These are phyloP conservation scores for Trisateles emortualis DNA, from an alignment of 2,888 invertebrate genomes.

Conservation along the genomic window DNA sequence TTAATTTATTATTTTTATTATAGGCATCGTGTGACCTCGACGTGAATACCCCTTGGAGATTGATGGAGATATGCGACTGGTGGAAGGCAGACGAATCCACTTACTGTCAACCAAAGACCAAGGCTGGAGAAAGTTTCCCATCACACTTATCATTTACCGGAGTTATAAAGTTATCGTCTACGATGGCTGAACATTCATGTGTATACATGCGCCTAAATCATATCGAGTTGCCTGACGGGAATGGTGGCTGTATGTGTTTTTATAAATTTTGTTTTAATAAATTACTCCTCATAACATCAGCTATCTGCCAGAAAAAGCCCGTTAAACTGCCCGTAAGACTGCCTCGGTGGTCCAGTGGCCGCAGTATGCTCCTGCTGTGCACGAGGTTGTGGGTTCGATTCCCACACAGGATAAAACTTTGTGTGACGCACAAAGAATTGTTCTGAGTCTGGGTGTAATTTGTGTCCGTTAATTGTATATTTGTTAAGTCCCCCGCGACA, in stretches of 20 bases:
- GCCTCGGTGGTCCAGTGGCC: too few species aligned
- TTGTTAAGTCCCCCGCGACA: too few species aligned
- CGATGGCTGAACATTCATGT: constrained; percentile 63
- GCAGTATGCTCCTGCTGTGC: too few species aligned
- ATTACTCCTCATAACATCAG: too few species aligned
- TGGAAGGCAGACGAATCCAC: constrained; percentile 72
- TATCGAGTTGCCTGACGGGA: constrained; percentile 73
- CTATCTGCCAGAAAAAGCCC: not conserved
- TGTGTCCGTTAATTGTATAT: too few species aligned
- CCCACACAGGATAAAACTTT: too few species aligned
- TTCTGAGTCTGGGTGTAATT: too few species aligned
- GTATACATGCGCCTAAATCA: constrained; percentile 69
- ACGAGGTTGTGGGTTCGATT: too few species aligned
- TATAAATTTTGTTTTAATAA: not conserved
- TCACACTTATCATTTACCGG: constrained; percentile 70
- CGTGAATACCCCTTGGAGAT: constrained; percentile 63
- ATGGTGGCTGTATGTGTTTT: constrained; percentile 36
- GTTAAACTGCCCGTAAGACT: too few species aligned
- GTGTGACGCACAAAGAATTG: too few species aligned
- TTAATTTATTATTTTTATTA: not conserved
- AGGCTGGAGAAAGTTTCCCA: constrained; percentile 60
- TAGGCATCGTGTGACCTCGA: constrained; percentile 73
- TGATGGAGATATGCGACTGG: constrained; percentile 79
- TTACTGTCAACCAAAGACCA: constrained; percentile 67
- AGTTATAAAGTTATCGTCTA: constrained; percentile 56